Evolutionary conservation across 2,888 invertebrate genomes (phyloP).

Genomic region (Cerastis leucographa): DNA sequence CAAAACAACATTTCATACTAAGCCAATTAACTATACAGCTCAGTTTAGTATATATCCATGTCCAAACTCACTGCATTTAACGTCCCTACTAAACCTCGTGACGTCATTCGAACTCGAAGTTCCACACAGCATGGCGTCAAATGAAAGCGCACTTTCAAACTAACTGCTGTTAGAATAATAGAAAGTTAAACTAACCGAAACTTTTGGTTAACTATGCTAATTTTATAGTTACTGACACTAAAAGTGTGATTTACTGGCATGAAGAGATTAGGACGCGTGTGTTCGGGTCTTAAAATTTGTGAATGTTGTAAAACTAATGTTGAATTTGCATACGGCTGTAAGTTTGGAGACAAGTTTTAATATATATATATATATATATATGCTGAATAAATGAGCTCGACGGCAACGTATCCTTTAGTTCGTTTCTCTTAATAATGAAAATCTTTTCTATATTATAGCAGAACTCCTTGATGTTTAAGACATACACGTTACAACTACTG

Average conservation of each 20-base stretch:
- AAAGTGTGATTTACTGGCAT: conserved; percentile 54
- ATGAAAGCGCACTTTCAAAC: conserved; percentile 55
- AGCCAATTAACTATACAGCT: conserved; percentile 2
- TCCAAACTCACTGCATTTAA: conserved; percentile 36
- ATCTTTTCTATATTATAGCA: not conserved
- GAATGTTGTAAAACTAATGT: conserved; percentile 51
- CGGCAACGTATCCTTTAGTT: conserved; percentile 17
- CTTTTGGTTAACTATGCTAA: conserved; percentile 66
- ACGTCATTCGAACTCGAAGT: conserved; percentile 37
- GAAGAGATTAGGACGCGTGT: conserved; percentile 53
- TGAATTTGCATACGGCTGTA: conserved; percentile 54
- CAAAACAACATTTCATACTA: not conserved
- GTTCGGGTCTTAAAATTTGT: conserved; percentile 52
- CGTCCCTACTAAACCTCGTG: not conserved
- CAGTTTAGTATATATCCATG: not conserved
- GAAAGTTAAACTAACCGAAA: conserved; percentile 66
- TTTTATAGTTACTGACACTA: conserved; percentile 57
- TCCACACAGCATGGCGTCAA: conserved; percentile 51
- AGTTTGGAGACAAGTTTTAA: conserved; percentile 31
- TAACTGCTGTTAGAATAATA: conserved; percentile 63
- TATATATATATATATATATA: too few species aligned
- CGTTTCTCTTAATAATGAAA: not conserved
- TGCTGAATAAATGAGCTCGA: conserved; percentile 14
- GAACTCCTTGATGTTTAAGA: not conserved
- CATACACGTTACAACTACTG: not conserved